Evolutionary conservation across 1,140 invertebrate genomes (phyloP).

Genomic region (Halyomorpha halys): DNA sequence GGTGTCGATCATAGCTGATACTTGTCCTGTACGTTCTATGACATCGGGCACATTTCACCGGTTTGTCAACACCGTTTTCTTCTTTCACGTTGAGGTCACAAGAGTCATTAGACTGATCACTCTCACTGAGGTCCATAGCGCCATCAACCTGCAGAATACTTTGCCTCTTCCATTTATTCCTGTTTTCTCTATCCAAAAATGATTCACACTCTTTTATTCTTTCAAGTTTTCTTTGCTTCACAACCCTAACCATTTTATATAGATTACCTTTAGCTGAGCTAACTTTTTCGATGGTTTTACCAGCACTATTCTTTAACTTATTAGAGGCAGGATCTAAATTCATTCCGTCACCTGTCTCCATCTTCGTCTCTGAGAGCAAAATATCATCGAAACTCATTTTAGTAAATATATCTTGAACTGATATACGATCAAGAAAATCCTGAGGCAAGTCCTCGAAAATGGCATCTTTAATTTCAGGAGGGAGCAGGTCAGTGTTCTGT

Average conservation of each 20-base stretch:
- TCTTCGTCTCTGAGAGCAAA: slow-evolving; percentile 10
- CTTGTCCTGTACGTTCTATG: slow-evolving; percentile 80
- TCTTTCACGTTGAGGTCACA: background rate
- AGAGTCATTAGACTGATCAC: slow-evolving; percentile 27
- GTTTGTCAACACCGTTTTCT: slow-evolving; percentile 42
- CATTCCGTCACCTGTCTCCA: slow-evolving; percentile 2
- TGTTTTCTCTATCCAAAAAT: slow-evolving; percentile 4
- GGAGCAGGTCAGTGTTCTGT: slow-evolving; percentile 61
- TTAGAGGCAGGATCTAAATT: background rate
- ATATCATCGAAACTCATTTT: slow-evolving; percentile 45
- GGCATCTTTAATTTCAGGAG: slow-evolving; percentile 69
- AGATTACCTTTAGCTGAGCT: no score
- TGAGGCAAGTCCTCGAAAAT: slow-evolving; percentile 73
- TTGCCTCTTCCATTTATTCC: slow-evolving; percentile 29
- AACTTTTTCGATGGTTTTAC: background rate
- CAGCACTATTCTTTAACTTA: background rate
- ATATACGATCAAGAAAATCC: slow-evolving; percentile 67
- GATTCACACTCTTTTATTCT: slow-evolving; percentile 5
- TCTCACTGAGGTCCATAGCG: slow-evolving; percentile 42
- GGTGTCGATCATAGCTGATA: slow-evolving; percentile 73
- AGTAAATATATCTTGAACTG: slow-evolving; percentile 54
- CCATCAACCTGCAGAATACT: slow-evolving; percentile 50
- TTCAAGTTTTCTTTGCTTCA: slow-evolving; percentile 9
- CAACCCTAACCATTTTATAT: background rate
- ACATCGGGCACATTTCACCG: slow-evolving; percentile 77